Evolutionary conservation across 1,140 invertebrate genomes (phyloP), one percentile per base, ranked within the genome.

Genomic region (Galendromus occidentalis): DNA sequence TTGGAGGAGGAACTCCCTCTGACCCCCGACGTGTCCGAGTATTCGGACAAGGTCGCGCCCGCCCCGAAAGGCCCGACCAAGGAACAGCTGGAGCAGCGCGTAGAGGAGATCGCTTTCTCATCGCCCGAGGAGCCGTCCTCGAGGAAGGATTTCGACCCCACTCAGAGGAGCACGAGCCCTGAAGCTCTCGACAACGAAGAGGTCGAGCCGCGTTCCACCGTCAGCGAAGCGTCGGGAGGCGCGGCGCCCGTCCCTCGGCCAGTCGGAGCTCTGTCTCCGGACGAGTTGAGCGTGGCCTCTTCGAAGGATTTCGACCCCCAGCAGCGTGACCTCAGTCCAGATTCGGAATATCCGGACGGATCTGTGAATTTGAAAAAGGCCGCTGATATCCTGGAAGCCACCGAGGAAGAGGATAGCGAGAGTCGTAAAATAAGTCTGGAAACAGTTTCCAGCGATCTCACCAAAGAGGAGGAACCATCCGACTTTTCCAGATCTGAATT

Each of bases 1-100:
- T 59, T 59, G 51, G 51, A 59, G 9, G 45, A 47, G 14, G 51
- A 59, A 59, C 51, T 59, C 22, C 51, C 51, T 17, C 22, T 59
- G 22, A 59, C 51, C 9, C 51, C 51, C 2, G 45, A 47, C 28
- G 45, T 47, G 7, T 47, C 45, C 45, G 45, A 47, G 45, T 17
- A 59, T 29, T 59, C 51, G 14, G 51, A 59, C 2, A 59, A 59
- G 22, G 22, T 29, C 14, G 14, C 25, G 51, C 51, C 22, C 2
- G 45, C 18, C 18, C 14, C 12, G 17, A 59, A 59, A 59, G 51
- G 22, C 25, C 51, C 51, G 14, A 59, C 51, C 22, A 59, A 59
- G 33, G 51, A 59, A 22, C n/a, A 59, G 20, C 25, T 59, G 17
- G 51, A 59, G 20, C n/a, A 59, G 51, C 14, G 51, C 6, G 22